These are phyloP conservation scores for Anthoptus insignis DNA, from an alignment of 2,888 invertebrate genomes.

Conservation along the genomic window DNA sequence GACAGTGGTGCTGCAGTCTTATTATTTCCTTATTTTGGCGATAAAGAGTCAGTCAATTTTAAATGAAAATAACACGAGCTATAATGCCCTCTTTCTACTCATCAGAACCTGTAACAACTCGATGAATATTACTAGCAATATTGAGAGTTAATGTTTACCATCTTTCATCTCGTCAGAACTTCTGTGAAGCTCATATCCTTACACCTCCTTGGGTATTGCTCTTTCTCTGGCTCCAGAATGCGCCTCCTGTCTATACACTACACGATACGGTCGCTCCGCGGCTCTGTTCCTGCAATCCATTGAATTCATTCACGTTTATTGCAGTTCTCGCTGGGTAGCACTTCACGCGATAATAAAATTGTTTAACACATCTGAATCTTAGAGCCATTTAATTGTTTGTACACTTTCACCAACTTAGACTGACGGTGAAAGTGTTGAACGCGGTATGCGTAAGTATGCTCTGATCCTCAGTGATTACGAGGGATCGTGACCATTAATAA, in stretches of 20 bases:
- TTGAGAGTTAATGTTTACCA: constrained; percentile 9
- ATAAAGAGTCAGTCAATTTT: too few species aligned
- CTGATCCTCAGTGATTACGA: too few species aligned
- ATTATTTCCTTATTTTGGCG: too few species aligned
- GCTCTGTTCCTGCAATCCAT: constrained; percentile 16
- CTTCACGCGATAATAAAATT: constrained; percentile 24
- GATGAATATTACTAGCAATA: too few species aligned
- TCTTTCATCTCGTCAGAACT: constrained; percentile 9
- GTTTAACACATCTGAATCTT: constrained; percentile 4
- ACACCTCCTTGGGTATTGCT: background rate
- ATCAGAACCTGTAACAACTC: too few species aligned
- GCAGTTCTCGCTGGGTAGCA: constrained; percentile 12
- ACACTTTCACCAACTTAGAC: too few species aligned
- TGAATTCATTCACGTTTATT: constrained; percentile 21
- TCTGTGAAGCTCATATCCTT: constrained; percentile 17
- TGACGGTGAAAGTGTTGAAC: too few species aligned
- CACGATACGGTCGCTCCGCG: constrained; percentile 17
- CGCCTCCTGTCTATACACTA: constrained; percentile 8
- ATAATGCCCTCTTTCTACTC: background rate
- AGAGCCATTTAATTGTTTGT: background rate
- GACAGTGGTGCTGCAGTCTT: too few species aligned
- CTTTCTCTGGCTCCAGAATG: constrained; percentile 17
- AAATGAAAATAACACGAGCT: too few species aligned
- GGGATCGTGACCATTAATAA: too few species aligned
- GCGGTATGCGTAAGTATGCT: too few species aligned